Conservation (phyloP, 2,113 vertebrate species). For the Pituophis catenifer region DNA sequence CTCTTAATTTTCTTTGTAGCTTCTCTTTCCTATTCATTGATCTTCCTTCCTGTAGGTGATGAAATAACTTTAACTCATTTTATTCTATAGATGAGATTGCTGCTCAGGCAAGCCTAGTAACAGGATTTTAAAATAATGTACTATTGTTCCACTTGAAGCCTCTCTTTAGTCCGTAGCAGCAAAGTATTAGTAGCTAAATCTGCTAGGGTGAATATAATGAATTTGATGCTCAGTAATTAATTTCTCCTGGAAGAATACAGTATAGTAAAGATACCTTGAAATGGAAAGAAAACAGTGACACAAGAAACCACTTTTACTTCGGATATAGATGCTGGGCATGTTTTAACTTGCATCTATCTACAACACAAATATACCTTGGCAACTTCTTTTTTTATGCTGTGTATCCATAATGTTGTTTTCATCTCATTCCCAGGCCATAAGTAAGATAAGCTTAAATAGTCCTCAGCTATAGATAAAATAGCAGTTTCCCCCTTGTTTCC, state of each 20-base stretch:
- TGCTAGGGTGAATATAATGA: conserved; percentile 33
- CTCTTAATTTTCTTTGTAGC: conserved; percentile 4
- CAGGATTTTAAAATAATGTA: neutral
- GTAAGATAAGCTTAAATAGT: neutral
- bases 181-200: conserved; percentile 6
- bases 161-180: rapidly evolving
- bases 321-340: neutral
- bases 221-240: conserved; percentile 61
- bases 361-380: neutral
- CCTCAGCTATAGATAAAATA: neutral
- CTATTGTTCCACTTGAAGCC: neutral
- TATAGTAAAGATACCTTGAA: conserved; percentile 29
- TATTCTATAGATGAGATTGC: rapidly evolving
- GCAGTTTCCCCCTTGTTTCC: neutral
- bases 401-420: neutral
- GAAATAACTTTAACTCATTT: neutral
- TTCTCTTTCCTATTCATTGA: neutral
- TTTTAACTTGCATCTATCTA: neutral
- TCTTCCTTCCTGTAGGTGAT: neutral
- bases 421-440: neutral
- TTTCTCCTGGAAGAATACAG: conserved; percentile 43
- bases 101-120: conserved; percentile 25
- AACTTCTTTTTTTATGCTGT: neutral
- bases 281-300: neutral
- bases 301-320: neutral